phyloP scores from a whole-genome alignment of 2,113 vertebrate species.

The Protobothrops mucrosquamatus region DNA sequence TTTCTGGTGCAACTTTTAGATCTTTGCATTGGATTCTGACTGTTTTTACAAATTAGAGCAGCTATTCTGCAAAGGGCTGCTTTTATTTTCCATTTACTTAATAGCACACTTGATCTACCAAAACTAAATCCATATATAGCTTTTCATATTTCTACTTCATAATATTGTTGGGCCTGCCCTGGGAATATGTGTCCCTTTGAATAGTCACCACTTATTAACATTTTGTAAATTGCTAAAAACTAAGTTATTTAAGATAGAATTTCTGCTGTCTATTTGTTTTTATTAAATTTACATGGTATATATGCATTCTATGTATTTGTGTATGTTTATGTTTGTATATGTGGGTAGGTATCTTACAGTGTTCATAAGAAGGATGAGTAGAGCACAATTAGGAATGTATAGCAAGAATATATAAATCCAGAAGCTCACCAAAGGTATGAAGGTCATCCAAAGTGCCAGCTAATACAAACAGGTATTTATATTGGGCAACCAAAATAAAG shows the following conservation, averaged over 20 bases:
- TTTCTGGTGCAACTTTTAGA: neutral
- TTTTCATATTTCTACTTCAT: neutral
- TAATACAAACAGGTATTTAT: neutral
- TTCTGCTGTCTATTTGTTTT: neutral
- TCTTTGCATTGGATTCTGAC: neutral
- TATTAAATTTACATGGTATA: neutral
- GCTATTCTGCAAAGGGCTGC: neutral
- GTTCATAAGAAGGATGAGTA: neutral
- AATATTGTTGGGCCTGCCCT: neutral
- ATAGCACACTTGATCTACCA: neutral
- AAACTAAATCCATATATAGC: neutral
- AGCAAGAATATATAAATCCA: neutral
- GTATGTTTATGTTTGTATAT: neutral
- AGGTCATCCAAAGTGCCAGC: neutral
- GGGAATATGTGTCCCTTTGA: neutral
- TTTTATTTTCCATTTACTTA: neutral
- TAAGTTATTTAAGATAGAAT: neutral
- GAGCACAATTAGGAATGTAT: neutral
- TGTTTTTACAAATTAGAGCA: neutral
- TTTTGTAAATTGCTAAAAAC: neutral
- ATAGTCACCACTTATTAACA: neutral
- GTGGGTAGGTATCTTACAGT: neutral
- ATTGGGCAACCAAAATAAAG: neutral
- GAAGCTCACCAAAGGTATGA: neutral
- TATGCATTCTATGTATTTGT: neutral